Evolutionary conservation across 2,888 invertebrate genomes (phyloP), one percentile per base, ranked within the genome.

Genomic region (Drosophila melanosoma): DNA sequence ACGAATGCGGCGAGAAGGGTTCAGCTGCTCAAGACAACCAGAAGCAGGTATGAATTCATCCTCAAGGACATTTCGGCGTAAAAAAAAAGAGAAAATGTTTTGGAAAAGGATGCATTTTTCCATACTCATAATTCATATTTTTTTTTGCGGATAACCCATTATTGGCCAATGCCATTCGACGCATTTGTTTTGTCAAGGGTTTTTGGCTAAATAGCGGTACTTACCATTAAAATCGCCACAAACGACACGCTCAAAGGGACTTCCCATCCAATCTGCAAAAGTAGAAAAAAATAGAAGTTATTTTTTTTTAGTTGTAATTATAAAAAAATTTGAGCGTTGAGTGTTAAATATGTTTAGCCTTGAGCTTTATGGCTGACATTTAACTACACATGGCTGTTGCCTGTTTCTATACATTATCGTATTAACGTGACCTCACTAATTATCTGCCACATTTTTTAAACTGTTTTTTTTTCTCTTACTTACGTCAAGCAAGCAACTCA

Each of bases 161-260:
- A 29, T 29, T 82, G 42, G 40, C 79, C 91, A 91, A 89, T 85
- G 91, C 51, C 89, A 87, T 73, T 62, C 26, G 63, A 56, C 32
- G 57, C 58, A 76, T 83, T 81, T 76, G 45, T 73, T 81, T 76
- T 49, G 70, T 75, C 61, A 74, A 79, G 79, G 74, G 75, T 79
- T 80, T 29, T 81, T 79, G n/a, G 23, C 26, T 45, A 52, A 63
- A 20, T 72, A 63, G 67, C 49, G 68, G 79, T 87, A 95, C 96
- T 95, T 95, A 96, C 96, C 96, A 95, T 96, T 96, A 93, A 96
- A 97, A 96, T 97, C 96, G 96, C 97, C 97, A 95, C 97, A 97
- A 94, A 97, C 97, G 94, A 97, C 97, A 94, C 97, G 96, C 95
- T 97, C 97, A 94, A 97, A 97, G 93, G 97, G 97, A 94, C 96